Evolutionary conservation across 1,140 invertebrate genomes (phyloP), one percentile per base, ranked within the genome.

Genomic region (Chlorops oryzae): DNA sequence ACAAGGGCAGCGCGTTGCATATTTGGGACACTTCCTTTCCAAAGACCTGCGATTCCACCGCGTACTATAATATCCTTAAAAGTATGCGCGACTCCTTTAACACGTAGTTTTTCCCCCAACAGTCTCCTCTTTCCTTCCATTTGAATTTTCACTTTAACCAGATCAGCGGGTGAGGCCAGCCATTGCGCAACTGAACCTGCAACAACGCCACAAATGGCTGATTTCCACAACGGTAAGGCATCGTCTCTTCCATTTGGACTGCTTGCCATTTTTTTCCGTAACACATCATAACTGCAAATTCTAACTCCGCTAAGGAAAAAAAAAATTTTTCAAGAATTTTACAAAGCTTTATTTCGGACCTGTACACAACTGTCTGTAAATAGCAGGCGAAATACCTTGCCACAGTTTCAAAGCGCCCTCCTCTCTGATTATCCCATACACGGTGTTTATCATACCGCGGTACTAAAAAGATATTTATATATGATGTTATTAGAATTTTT

Each of bases 131-230:
- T 78, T 2, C 92, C 92, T 70, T 96, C 92, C 81, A 92, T 91
- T 73, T 96, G 92, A 71, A 95, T 83, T 73, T 92, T 90, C 10
- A 96, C 90, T 77, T 96, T 96, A 58, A 95, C 83, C 52, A 96
- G 74, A 77, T 96, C 92, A 0, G 90, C 84, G 2, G 92, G 92
- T 62, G 86, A 91, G 21, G 90, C 87, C 40, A 92, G 74, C 75
- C 92, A 90, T 75, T 96, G 92, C 10, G 87, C 88, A 27, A 92
- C 65, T 2, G 83, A 86, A 1, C 92, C 92, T 10, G 90, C 87
- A 9, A 79, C 75, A 46, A 90, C 76, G n/a, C 91, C 92, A 63
- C 77, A 78, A 6, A 88, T 54, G 9, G 86, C 81, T 7, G 88
- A 80, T 50, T 81, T 80, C 83, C 83, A 87, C 21, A 87, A 51